Percentiles rank a stretch among this genome's conserved stretches.
These are phyloP conservation scores for Sebastes flavidus DNA, from an alignment of 2,797 vertebrate genomes.

Conservation along the genomic window DNA sequence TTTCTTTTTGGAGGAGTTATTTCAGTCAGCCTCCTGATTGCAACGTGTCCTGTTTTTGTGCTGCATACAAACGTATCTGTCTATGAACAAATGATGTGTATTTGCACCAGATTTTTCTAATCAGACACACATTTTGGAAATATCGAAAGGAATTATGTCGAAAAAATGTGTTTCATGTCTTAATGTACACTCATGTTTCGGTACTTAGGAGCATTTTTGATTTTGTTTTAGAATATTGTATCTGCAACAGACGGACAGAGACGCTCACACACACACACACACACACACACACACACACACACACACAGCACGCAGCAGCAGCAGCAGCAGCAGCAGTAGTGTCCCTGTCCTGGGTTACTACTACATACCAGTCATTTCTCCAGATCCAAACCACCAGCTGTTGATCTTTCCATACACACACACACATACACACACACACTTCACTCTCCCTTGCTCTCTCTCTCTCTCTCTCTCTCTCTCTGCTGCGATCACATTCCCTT, in stretches of 20 bases:
- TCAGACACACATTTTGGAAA: not conserved
- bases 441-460: not conserved
- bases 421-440: slow-evolving; percentile 82
- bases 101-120: not conserved
- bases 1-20: not conserved
- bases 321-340: slow-evolving; percentile 44
- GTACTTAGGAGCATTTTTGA: not conserved
- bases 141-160: not conserved
- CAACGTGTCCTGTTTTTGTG: not conserved
- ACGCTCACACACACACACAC: not conserved
- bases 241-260: not conserved
- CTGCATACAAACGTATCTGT: not conserved
- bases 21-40: not conserved
- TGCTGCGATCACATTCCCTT: slow-evolving; percentile 85
- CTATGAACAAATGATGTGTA: not conserved
- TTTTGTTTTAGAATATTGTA: not conserved
- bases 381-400: slow-evolving; percentile 91
- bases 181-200: not conserved
- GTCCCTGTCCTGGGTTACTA: slow-evolving; percentile 65
- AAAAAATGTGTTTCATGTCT: not conserved
- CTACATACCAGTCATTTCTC: slow-evolving; percentile 89
- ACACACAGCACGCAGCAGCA: slow-evolving; percentile 30
- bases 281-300: slow-evolving; percentile 6
- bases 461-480: slow-evolving; percentile 18
- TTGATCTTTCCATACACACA: slow-evolving; percentile 86